Evolutionary conservation across 2,113 vertebrate genomes (phyloP), one percentile per base, ranked within the genome.

Genomic region (Callionymus lyra): DNA sequence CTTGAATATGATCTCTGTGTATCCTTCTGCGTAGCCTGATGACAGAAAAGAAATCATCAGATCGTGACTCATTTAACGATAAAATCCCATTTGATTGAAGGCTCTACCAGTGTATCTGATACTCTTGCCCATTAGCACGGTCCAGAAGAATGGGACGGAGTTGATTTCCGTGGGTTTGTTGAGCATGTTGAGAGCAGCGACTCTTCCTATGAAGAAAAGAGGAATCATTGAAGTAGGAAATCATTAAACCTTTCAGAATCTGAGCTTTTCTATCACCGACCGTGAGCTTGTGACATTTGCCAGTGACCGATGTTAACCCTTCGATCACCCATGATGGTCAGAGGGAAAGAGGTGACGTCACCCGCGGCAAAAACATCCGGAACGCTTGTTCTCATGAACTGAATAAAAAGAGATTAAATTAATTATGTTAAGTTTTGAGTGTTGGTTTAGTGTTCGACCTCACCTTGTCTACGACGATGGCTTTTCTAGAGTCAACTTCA

Each of bases 91-190:
- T 38, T 38, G 4, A 9, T 16, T 39, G 41, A 37, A 13, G 32
- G 16, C 15, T 37, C 9, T 37, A 91, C 91, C 91, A 69, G 89
- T 35, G 0, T 90, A 93, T 63, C 86, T 79, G 56, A 93, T 84
- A 41, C 80, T 88, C 35, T 88, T 89, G 9, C 83, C 85, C 1
- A 86, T 55, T 56, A 93, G 17, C 0, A 73, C 76, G 31, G 88
- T 89, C 91, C 91, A 94, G 74, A 90, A 94, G 58, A 84, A 94
- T 27, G 91, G 91, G 5, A 91, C 76, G 0, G 88, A 88, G 41
- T 79, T 70, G 3, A 92, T 10, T 16, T 57, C 16, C 45, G 71
- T 67, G 5, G 54, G 60, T 58, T 76, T 84, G 32, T 72, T 78
- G 34, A 93, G 58, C 85, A 92, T 94, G 64, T 85, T 91, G 1